These are phyloP conservation scores for Pseudomyrmex cubaensis DNA, from an alignment of 1,140 invertebrate species.

Conservation along the genomic window DNA sequence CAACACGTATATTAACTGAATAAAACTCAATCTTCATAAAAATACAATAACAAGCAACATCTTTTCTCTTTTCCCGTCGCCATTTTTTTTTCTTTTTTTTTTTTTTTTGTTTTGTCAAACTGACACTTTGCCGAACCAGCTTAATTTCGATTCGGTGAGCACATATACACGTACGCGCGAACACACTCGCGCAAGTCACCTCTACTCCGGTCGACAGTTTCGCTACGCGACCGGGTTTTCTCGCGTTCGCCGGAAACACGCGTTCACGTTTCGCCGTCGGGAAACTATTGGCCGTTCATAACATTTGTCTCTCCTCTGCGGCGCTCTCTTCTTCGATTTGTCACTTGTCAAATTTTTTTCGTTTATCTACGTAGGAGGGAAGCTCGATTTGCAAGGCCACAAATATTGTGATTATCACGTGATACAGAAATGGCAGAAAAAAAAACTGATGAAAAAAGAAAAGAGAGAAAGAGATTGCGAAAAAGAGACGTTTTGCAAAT, in stretches of 20 bases:
- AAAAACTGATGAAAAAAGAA: background rate
- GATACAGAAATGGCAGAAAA: background rate
- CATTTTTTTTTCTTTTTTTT: background rate
- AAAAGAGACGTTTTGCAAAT: background rate
- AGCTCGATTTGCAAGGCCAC: slow-evolving; percentile 38
- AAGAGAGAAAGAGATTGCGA: background rate
- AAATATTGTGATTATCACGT: slow-evolving; percentile 33
- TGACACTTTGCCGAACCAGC: slow-evolving; percentile 51
- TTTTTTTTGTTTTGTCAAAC: slow-evolving; percentile 30
- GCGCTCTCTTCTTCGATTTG: slow-evolving; percentile 60
- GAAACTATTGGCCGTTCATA: slow-evolving; percentile 48
- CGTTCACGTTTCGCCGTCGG: background rate
- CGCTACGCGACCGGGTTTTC: background rate
- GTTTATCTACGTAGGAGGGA: background rate
- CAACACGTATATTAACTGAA: background rate
- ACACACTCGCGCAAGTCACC: slow-evolving; percentile 5
- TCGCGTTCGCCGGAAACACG: background rate
- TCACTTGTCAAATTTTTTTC: slow-evolving; percentile 71
- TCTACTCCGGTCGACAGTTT: slow-evolving; percentile 47
- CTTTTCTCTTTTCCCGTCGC: background rate
- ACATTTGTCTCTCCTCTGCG: slow-evolving; percentile 50
- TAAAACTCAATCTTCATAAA: background rate
- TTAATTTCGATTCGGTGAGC: slow-evolving; percentile 63
- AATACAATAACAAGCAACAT: background rate
- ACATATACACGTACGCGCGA: slow-evolving; percentile 5